Base-by-base conservation (phyloP, 2,113 vertebrate species). In the Phainopepla nitens region DNA sequence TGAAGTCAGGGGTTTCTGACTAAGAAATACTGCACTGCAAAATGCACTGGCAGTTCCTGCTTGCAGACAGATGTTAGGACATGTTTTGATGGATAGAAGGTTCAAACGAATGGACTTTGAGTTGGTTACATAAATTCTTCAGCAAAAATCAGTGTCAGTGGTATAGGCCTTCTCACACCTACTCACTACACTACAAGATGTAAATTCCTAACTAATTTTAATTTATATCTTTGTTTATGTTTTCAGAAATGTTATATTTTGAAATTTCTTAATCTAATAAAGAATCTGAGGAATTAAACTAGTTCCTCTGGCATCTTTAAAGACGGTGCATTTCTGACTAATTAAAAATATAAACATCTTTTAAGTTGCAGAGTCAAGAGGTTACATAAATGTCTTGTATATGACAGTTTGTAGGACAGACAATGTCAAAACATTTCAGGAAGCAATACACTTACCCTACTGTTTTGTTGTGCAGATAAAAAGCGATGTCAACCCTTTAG, bases 361-460 rank as follows among this genome's bases (percentile, higher is more conserved):
- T 92, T 44, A 64, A 87, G 49, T 89, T 88, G 66, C 82, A 94
- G 95, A 97, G 78, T 91, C 69, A 77, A 88, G 81, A 91, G 51
- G 23, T 90, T 95, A 72, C 51, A 47, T 66, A 93, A 65, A 87
- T 90, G 73, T 95, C 92, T 77, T 85, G 56, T 83, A 56, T 54
- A 88, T 82, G 75, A 89, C 58, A 94, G 33, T 35, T 81, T 89
- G 92, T 82, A 97, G 91, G 92, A 97, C 76, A 96, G 89, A 91
- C 88, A 97, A 95, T 87, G 95, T 94, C 82, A 97, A 91, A 94
- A 93, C 83, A 96, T 96, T 97, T 96, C 82, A 97, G 97, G 96
- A 97, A 97, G 90, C 87, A 82, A 61, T 94, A 65, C 69, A 98
- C 98, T 98, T 97, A 98, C 98, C 98, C 97, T 96, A 82, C 50